Evolutionary conservation across 2,888 invertebrate genomes (phyloP), one percentile per base, ranked within the genome.

Genomic region (Rhingia rostrata): DNA sequence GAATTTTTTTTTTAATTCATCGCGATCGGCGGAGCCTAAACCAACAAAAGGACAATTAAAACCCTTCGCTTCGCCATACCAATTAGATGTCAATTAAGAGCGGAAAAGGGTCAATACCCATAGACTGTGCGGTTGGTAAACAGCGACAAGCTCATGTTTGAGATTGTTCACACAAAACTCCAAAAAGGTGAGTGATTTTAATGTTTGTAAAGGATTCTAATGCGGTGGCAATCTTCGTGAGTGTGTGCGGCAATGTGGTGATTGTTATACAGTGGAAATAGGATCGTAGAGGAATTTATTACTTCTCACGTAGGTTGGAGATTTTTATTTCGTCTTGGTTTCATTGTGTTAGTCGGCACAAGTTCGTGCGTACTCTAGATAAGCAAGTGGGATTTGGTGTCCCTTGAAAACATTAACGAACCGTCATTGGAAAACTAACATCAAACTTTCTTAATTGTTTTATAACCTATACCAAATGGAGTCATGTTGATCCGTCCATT

Each of bases 31-130:
- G 49, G 66, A 7, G 53, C 82, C 64, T 78, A 73, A 78, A 51
- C 63, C 72, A 82, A 78, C 78, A 82, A 67, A 61, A n/a, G 45
- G 3, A 30, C 12, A 53, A 4, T 30, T 41, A 39, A 32, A 10
- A 69, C 58, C 39, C 33, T 14, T 30, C 14, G 64, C 45, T 61
- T 61, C 56, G 79, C 45, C 39, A 54, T 61, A 79, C 67, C 83
- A 84, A 84, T 84, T 84, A 84, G 80, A 73, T 74, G 56, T 84
- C 74, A 80, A 84, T 84, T 84, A 79, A 74, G 69, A 80, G 45
- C 41, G 22, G 22, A 22, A 79, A 80, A 83, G 80, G 73, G 80
- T 84, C 83, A 84, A 84, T 74, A 84, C 67, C 61, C 73, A 73
- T 32, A 56, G 72, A 82, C 66, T 56, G 61, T 33, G 10, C 45